Conservation (phyloP, 2,797 vertebrate genomes). For the Enteromius treurensis region DNA sequence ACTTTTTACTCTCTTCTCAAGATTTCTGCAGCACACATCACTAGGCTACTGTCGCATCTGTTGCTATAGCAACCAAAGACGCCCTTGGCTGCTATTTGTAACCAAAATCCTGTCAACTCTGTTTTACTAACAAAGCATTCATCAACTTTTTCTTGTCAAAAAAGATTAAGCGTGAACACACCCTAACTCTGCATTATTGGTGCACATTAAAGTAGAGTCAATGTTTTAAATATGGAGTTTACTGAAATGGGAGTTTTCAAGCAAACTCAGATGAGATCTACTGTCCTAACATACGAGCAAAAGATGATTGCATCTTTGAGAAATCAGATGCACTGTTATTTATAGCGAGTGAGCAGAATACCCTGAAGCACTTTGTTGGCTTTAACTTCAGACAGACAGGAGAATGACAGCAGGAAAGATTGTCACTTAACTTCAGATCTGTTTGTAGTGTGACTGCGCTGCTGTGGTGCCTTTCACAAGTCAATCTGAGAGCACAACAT, state of each 20-base stretch:
- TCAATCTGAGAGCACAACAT: conserved; percentile 67
- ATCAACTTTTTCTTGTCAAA: no score
- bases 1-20: no score
- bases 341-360: neutral
- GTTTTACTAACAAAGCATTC: no score
- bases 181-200: neutral
- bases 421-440: conserved; percentile 32
- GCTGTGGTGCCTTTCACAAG: conserved; percentile 63
- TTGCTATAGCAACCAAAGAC: no score
- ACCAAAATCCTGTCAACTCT: no score
- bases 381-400: neutral
- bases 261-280: neutral
- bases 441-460: neutral
- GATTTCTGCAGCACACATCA: no score
- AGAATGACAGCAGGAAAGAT: neutral
- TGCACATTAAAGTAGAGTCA: neutral
- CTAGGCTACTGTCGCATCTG: no score
- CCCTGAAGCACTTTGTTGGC: neutral
- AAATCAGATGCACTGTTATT: neutral
- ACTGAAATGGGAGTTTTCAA: neutral
- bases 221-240: no score
- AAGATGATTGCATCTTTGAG: neutral
- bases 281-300: no score
- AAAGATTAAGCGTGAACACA: no score
- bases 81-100: no score